Conservation (phyloP, 2,888 invertebrate species). For the Epicampocera succincta region DNA sequence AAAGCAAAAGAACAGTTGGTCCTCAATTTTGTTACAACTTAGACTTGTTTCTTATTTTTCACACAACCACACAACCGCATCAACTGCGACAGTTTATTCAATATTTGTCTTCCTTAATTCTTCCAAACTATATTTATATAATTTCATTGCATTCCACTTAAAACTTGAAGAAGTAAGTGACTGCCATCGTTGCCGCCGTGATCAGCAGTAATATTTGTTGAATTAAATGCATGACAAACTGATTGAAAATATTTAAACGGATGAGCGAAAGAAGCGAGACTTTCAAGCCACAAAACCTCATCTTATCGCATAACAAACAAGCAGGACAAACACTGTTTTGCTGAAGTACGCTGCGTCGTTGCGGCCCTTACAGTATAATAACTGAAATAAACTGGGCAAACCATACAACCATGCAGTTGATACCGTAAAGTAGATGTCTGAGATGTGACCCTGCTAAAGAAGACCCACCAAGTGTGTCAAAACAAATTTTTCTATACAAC, state of each 20-base stretch:
- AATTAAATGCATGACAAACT: constrained; percentile 48
- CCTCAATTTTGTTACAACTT: constrained; percentile 64
- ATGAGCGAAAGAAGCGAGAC: constrained; percentile 23
- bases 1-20: constrained; percentile 46
- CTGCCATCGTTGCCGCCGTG: constrained; percentile 30
- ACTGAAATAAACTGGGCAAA: too few relatives aligned
- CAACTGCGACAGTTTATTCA: constrained; percentile 56
- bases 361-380: too few relatives aligned
- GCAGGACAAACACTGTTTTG: constrained; percentile 28
- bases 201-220: constrained; percentile 42
- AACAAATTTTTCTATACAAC: too few relatives aligned
- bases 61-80: constrained; percentile 39
- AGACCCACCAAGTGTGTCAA: too few relatives aligned
- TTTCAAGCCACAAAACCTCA: constrained; percentile 63
- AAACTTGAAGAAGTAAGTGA: constrained; percentile 26
- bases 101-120: constrained; percentile 27
- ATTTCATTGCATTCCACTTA: background rate
- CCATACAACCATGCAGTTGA: too few relatives aligned
- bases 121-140: background rate
- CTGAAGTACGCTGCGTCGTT: too few relatives aligned
- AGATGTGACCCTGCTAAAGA: too few relatives aligned
- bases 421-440: too few relatives aligned
- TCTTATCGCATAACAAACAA: constrained; percentile 64
- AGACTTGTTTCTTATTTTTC: constrained; percentile 36
- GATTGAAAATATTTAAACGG: constrained; percentile 30